phyloP scores from a whole-genome alignment of 2,113 vertebrate species.

The Larimichthys polyactis region DNA sequence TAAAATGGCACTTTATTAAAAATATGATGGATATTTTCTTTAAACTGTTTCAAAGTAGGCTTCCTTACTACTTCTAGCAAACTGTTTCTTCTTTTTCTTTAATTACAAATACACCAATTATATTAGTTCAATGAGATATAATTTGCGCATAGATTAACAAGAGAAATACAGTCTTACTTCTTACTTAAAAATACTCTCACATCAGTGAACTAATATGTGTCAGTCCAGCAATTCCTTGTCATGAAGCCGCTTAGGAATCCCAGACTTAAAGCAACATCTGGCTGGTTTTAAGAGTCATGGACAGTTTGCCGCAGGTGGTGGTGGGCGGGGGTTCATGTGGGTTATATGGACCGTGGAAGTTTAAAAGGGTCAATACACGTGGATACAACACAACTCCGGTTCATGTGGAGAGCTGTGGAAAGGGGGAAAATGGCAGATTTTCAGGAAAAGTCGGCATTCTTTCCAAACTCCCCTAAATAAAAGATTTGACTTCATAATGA shows the following conservation, averaged over 20 bases:
- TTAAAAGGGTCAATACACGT: constrained; percentile 77
- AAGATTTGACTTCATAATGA: background rate
- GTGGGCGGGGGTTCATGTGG: constrained; percentile 70
- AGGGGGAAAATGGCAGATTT: background rate
- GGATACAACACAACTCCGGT: constrained; percentile 41
- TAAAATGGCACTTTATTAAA: constrained; percentile 2
- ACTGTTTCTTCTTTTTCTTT: background rate
- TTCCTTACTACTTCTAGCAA: background rate
- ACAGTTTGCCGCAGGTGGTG: constrained; percentile 72
- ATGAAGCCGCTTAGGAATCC: constrained; percentile 26
- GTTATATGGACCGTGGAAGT: constrained; percentile 75
- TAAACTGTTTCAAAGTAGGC: background rate
- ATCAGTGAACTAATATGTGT: constrained; percentile 10
- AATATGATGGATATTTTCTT: background rate
- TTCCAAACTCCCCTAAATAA: constrained; percentile 20
- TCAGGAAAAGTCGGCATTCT: constrained; percentile 32
- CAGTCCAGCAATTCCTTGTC: background rate
- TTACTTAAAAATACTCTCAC: constrained; percentile 1
- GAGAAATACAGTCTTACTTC: constrained; percentile 3
- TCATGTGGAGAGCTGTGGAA: constrained; percentile 22
- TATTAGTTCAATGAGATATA: constrained; percentile 2
- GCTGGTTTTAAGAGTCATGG: constrained; percentile 76
- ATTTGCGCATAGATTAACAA: background rate
- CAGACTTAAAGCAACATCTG: constrained; percentile 67
- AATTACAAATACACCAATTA: background rate